phyloP scores from a whole-genome alignment of 2,113 vertebrate species.

The Gobius niger region DNA sequence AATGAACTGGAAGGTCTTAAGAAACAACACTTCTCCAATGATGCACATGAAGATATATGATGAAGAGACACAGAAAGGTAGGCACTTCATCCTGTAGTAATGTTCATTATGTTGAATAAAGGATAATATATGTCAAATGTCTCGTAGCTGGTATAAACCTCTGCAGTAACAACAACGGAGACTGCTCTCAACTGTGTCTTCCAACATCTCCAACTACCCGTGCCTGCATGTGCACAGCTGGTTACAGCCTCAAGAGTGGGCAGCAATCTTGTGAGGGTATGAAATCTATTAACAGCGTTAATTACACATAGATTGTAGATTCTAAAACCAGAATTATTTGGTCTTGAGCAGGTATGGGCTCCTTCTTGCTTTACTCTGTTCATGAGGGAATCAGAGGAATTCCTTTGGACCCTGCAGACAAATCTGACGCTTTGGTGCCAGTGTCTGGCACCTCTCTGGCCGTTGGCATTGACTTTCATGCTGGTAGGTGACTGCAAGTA shows the following conservation, averaged over 20 bases:
- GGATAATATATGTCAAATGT: background rate
- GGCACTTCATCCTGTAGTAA: background rate
- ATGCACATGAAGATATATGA: slow-evolving; percentile 99
- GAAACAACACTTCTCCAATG: slow-evolving; percentile 92
- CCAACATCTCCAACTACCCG: slow-evolving; percentile 86
- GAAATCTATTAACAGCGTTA: background rate
- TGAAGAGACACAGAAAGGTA: slow-evolving; percentile 82
- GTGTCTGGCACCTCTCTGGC: slow-evolving; percentile 95
- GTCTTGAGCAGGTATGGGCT: slow-evolving; percentile 86
- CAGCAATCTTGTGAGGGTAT: slow-evolving; percentile 94
- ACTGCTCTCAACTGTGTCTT: slow-evolving; percentile 95
- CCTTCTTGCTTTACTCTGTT: slow-evolving; percentile 94
- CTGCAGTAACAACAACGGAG: slow-evolving; percentile 91
- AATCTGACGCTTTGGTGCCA: slow-evolving; percentile 93
- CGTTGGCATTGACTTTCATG: slow-evolving; percentile 96
- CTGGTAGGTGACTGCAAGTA: slow-evolving; percentile 76
- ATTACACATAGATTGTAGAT: background rate
- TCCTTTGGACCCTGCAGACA: slow-evolving; percentile 91
- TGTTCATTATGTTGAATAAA: background rate
- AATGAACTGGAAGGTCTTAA: slow-evolving; percentile 79
- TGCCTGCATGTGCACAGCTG: slow-evolving; percentile 95
- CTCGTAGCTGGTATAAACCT: slow-evolving; percentile 79
- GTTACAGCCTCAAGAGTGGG: slow-evolving; percentile 91
- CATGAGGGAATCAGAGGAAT: slow-evolving; percentile 96
- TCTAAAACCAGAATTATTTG: background rate